These are phyloP conservation scores for Azemiops feae DNA, from an alignment of 2,113 vertebrate species.

Conservation along the genomic window DNA sequence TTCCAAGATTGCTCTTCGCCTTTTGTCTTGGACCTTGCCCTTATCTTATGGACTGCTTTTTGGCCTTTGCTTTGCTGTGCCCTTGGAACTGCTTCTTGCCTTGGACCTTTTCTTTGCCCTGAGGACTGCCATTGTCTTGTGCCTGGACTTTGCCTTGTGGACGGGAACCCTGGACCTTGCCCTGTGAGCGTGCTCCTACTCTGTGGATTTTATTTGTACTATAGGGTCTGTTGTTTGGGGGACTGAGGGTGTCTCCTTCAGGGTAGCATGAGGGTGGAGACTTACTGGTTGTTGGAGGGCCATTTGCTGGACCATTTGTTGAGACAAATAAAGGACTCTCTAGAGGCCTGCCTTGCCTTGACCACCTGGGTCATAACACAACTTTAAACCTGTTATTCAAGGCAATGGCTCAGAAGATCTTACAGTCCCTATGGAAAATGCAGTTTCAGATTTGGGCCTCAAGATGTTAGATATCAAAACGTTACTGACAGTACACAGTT, in stretches of 20 bases:
- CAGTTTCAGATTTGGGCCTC: neutral
- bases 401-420: neutral
- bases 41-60: neutral
- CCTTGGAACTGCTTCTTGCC: no score
- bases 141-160: neutral
- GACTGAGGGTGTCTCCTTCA: neutral
- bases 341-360: neutral
- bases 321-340: neutral
- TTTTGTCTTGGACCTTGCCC: neutral
- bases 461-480: neutral
- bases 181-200: neutral
- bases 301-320: neutral
- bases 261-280: neutral
- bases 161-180: neutral
- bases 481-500: neutral
- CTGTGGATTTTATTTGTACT: neutral
- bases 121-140: neutral
- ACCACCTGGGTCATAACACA: neutral
- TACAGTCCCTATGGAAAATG: neutral
- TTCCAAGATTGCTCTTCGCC: neutral
- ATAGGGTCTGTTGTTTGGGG: neutral
- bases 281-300: neutral
- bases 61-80: neutral
- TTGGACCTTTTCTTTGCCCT: neutral
- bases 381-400: neutral